Evolutionary conservation across 2,797 vertebrate species (phyloP), one percentile per base, ranked within the genome.

Genomic region (Fistularia commersonii): DNA sequence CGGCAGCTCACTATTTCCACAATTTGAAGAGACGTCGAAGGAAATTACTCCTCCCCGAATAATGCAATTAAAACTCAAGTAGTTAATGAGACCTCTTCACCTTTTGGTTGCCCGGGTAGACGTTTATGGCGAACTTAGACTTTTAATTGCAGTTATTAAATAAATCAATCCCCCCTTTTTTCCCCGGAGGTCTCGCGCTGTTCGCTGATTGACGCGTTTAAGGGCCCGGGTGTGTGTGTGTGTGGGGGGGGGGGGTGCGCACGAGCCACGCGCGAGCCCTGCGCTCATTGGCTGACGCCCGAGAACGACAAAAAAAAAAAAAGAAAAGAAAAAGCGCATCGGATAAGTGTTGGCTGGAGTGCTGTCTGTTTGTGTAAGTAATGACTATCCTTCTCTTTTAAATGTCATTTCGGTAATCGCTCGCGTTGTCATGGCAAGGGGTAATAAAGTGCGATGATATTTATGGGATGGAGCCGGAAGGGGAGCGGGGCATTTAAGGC

Each of bases 101-200:
- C 90, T 91, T 84, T 76, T 57, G 87, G 72, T 81, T 85, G 72
- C 76, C 81, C 64, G 64, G 73, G 87, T 77, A 83, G 76, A 81
- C 82, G 77, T 84, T 85, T 84, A 77, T 77, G 81, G 54, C 66
- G 67, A 87, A 88, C 83, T 79, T 83, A 78, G 72, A 74, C 74
- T 88, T 90, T 92, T 92, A 93, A 94, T 92, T 91, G 91, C 88
- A 76, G 91, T 89, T 86, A 92, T 93, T 92, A 92, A 90, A 91
- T 88, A 90, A 92, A 91, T 91, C 90, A 90, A 89, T 79, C 82
- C 83, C 76, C 69, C 78, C 67, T 78, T 39, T 6, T 15, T n/a
- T 6, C 14, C 70, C 74, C 47, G 3, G 51, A 61, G 82, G 80
- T 81, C 76, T 77, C 77, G 56, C 66, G 77, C 79, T 72, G 66